phyloP scores from a whole-genome alignment of 2,888 invertebrate genomes.

The Hartigia nigra region DNA sequence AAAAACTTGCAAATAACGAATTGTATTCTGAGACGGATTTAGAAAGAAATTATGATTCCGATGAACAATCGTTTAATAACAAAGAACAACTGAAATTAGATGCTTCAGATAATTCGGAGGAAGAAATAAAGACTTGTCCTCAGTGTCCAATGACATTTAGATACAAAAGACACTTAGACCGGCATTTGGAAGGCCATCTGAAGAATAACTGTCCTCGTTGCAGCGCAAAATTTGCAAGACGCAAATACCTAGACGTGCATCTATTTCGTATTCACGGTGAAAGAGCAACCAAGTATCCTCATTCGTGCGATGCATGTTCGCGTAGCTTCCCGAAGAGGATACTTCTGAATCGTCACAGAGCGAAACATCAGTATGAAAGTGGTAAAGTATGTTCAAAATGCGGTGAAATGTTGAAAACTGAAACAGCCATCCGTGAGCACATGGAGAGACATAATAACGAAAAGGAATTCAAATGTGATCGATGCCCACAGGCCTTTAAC shows the following conservation, averaged over 20 bases:
- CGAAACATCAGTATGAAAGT: constrained; percentile 52
- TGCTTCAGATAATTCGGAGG: not conserved
- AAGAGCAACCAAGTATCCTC: constrained; percentile 40
- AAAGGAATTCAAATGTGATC: constrained; percentile 52
- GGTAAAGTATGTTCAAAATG: constrained; percentile 58
- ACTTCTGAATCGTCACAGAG: constrained; percentile 52
- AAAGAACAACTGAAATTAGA: not conserved
- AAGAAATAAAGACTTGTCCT: constrained; percentile 37
- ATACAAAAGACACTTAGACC: constrained; percentile 55
- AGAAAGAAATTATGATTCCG: constrained; percentile 14
- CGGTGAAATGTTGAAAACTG: constrained; percentile 48
- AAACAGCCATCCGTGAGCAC: constrained; percentile 49
- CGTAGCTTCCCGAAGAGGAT: constrained; percentile 46
- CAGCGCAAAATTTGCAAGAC: constrained; percentile 54
- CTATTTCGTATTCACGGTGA: constrained; percentile 53
- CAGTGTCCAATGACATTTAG: constrained; percentile 55
- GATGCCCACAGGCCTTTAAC: constrained; percentile 56
- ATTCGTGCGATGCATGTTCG: constrained; percentile 45
- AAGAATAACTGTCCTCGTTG: constrained; percentile 60
- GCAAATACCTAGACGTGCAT: constrained; percentile 56
- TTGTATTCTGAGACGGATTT: constrained; percentile 11
- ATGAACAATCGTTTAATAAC: not conserved
- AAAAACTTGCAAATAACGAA: not conserved
- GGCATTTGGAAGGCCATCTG: constrained; percentile 58
- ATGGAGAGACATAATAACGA: constrained; percentile 48